Evolutionary conservation across 1,140 invertebrate genomes (phyloP), one percentile per base, ranked within the genome.

Genomic region (Drosophila guanche): DNA sequence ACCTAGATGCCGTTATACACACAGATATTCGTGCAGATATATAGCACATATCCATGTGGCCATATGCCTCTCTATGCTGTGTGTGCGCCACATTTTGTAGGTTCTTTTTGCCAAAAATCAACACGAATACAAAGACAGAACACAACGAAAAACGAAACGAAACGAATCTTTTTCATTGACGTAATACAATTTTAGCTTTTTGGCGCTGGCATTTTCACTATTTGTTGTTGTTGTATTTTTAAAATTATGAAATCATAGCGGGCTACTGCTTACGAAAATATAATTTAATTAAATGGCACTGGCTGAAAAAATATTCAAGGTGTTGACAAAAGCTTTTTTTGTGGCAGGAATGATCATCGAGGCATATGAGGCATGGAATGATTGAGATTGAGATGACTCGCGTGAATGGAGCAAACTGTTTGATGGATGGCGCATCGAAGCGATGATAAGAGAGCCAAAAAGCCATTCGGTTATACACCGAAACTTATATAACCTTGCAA

Each of bases 171-270:
- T 75, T 81, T 88, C 83, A 88, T 86, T 86, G 81, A 86, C 81
- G 81, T 86, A 86, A 86, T 86, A 56, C 53, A 66, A 74, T 88
- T 81, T 79, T 56, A 57, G 62, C 62, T 73, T 52, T 76, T 37
- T 66, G 54, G 47, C 73, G 56, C 72, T 67, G 54, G 50, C 63
- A 42, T 62, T 73, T 73, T 75, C 3, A 20, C 16, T 20, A 20
- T 20, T 20, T 79, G 55, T 83, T 65, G 85, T 62, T 81, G 16
- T 68, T 73, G 70, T 79, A 59, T 84, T 66, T 85, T 63, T 83
- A 89, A 72, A 89, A 76, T 83, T 89, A 88, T 88, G 83, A 88
- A 88, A 88, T 88, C 84, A 88, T 88, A 68, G 62, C 33, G 23
- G 16, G 16, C 16, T 1, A 20, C 16, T 0, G 33, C 6, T 2